Evolutionary conservation across 2,888 invertebrate genomes (phyloP).

Genomic region (Drosophila suboccidentalis): DNA sequence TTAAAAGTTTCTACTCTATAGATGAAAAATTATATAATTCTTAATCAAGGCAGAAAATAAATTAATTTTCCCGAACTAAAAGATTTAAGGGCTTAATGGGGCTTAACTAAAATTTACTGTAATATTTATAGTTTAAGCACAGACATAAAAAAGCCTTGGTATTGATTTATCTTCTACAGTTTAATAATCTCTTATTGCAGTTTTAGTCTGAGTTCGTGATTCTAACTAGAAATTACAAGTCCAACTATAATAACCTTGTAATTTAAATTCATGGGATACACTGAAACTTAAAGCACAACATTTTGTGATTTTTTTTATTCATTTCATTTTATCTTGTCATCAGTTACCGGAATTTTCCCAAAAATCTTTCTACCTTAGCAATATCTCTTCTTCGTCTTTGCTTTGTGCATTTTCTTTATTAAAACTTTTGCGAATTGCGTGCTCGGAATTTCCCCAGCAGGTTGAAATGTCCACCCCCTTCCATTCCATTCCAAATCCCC

Average conservation of each 20-base stretch:
- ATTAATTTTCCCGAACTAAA: too few relatives aligned
- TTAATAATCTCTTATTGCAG: neutral
- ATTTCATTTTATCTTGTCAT: neutral
- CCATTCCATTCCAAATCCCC: neutral
- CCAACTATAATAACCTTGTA: neutral
- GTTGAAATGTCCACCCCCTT: neutral
- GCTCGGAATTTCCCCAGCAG: conserved; percentile 26
- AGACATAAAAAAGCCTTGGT: neutral
- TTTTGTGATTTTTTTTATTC: neutral
- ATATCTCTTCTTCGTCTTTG: neutral
- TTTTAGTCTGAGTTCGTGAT: neutral
- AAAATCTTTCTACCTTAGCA: neutral
- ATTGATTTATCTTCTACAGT: neutral
- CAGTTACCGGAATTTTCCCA: neutral
- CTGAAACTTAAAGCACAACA: neutral
- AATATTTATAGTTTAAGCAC: neutral
- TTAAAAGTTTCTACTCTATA: neutral
- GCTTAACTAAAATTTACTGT: neutral
- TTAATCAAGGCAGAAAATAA: neutral
- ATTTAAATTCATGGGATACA: neutral
- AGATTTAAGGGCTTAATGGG: too few relatives aligned
- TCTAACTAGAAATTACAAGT: neutral
- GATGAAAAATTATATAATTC: neutral
- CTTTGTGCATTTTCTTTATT: conserved; percentile 5
- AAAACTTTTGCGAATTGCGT: conserved; percentile 37